A percentile compares a stretch with the other conserved stretches of the same genome.
These are phyloP conservation scores for Eupristina koningsbergeri DNA, from an alignment of 1,140 invertebrate species.

Conservation along the genomic window DNA sequence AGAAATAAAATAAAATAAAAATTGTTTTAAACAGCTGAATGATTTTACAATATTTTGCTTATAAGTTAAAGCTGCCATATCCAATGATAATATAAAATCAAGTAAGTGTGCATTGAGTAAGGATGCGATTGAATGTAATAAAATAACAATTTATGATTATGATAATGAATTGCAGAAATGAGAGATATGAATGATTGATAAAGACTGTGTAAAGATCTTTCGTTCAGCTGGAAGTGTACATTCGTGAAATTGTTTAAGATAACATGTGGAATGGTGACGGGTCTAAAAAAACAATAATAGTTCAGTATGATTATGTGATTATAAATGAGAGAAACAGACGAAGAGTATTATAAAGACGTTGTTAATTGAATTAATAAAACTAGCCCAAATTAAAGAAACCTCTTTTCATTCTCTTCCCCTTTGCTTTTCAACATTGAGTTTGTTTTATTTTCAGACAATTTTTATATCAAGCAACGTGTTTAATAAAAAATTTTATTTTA, in stretches of 20 bases:
- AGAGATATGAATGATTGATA: slow-evolving; percentile 54
- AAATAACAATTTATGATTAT: slow-evolving; percentile 49
- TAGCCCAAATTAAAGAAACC: slow-evolving; percentile 69
- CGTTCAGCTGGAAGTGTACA: slow-evolving; percentile 59
- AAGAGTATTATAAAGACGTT: slow-evolving; percentile 74
- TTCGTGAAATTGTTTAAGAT: slow-evolving; percentile 65
- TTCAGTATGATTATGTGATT: slow-evolving; percentile 74
- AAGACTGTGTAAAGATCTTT: slow-evolving; percentile 41
- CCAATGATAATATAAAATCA: slow-evolving; percentile 59
- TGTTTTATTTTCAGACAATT: too few relatives aligned
- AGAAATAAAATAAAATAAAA: too few relatives aligned
- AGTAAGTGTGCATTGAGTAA: slow-evolving; percentile 62
- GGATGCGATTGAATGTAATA: slow-evolving; percentile 59
- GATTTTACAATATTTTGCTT: slow-evolving; percentile 72
- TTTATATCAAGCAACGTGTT: too few relatives aligned
- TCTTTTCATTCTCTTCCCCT: slow-evolving; percentile 14
- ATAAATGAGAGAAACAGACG: slow-evolving; percentile 72
- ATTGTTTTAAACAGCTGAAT: slow-evolving; percentile 65
- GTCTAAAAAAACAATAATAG: slow-evolving; percentile 73
- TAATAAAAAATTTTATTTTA: too few relatives aligned
- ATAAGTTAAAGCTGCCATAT: slow-evolving; percentile 73
- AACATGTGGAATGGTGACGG: slow-evolving; percentile 68
- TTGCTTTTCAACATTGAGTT: neutral
- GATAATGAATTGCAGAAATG: slow-evolving; percentile 23
- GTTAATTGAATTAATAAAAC: slow-evolving; percentile 75